These are phyloP conservation scores for Antitype chi DNA, from an alignment of 2,888 invertebrate species.

Conservation along the genomic window DNA sequence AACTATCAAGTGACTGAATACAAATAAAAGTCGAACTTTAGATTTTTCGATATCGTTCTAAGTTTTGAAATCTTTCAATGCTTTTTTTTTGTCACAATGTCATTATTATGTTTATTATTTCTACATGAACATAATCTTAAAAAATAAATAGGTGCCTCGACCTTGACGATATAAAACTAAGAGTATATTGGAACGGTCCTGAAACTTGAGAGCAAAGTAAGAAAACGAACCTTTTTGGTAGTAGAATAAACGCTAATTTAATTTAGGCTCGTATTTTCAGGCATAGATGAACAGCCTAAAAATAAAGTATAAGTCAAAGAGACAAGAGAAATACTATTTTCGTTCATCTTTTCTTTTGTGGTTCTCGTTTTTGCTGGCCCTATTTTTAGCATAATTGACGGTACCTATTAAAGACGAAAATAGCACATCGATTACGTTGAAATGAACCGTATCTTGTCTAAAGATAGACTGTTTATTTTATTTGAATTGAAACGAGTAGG, in stretches of 20 bases:
- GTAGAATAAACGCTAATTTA: neutral
- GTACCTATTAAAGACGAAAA: neutral
- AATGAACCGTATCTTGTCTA: neutral
- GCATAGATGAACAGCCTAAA: neutral
- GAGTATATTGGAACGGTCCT: neutral
- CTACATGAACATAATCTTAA: no score
- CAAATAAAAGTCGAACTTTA: no score
- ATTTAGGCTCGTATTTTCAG: neutral
- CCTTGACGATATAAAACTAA: neutral
- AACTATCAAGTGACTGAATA: no score
- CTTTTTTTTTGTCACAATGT: no score
- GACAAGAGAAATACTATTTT: neutral
- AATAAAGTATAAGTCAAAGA: neutral
- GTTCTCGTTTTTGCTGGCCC: neutral
- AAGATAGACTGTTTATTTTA: neutral
- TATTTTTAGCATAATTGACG: slow-evolving; percentile 32
- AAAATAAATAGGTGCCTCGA: neutral
- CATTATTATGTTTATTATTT: no score
- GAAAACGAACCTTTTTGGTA: neutral
- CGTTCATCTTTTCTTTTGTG: neutral
- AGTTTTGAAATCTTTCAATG: neutral
- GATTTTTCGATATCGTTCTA: neutral
- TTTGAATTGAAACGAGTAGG: no score
- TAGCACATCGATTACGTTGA: neutral
- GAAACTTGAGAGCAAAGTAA: neutral